phyloP scores from a whole-genome alignment of 1,140 invertebrate genomes.

The Listronotus oregonensis region DNA sequence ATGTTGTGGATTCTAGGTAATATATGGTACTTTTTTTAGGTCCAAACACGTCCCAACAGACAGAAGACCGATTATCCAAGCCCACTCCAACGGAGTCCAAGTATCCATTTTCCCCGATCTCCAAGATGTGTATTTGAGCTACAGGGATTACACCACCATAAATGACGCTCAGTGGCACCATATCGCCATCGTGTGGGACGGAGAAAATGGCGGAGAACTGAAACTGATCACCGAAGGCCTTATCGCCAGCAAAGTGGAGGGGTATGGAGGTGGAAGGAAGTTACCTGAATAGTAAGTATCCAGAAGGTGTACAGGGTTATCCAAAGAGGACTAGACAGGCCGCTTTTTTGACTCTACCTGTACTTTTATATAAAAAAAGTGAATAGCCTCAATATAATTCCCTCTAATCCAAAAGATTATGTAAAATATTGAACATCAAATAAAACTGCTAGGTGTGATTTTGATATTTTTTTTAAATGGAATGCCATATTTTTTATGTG shows the following conservation, averaged over 20 bases:
- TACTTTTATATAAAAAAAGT: no score
- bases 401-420: no score
- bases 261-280: constrained; percentile 78
- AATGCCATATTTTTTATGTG: no score
- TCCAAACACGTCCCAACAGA: constrained; percentile 79
- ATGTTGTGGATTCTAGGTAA: background rate
- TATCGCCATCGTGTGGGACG: constrained; percentile 80
- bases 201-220: constrained; percentile 79
- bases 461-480: no score
- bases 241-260: constrained; percentile 87
- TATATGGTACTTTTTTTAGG: constrained; percentile 55
- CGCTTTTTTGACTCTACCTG: no score
- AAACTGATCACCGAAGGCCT: constrained; percentile 90
- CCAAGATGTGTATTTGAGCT: constrained; percentile 89
- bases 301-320: no score
- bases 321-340: no score
- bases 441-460: no score
- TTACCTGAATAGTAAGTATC: constrained; percentile 78
- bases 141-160: constrained; percentile 88
- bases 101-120: constrained; percentile 86
- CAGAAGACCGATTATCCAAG: constrained; percentile 77
- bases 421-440: no score
- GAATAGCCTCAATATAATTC: no score
- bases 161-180: constrained; percentile 98
- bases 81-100: constrained; percentile 87